Evolutionary conservation across 1,140 invertebrate species (phyloP), one percentile per base, ranked within the genome.

Genomic region (Dufourea novaeangliae): DNA sequence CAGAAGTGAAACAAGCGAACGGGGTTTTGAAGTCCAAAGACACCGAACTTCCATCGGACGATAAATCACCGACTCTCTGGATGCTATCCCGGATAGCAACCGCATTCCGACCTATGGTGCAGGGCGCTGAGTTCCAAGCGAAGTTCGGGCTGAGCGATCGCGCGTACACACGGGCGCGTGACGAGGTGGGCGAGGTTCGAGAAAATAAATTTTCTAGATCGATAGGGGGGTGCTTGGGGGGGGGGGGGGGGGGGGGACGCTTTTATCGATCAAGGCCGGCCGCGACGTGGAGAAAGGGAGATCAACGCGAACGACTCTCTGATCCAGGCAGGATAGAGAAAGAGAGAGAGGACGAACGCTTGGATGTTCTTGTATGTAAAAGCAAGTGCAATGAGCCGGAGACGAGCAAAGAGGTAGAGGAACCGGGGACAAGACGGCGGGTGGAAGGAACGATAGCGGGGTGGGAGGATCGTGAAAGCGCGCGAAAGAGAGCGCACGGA

Each of bases 141-240:
- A 20, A 61, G 54, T 61, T 44, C 3, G 39, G 10, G 12, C 37
- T 34, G 39, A 29, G 12, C 22, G 22, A n/a, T 12, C 14, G 12
- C 34, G 20, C 32, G 1, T n/a, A n/a, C 17, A 50, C 27, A 41
- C 52, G 6, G 14, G 2, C 7, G 5, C 27, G 17, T 0, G 39
- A 27, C 64, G 64, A 59, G 29, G 73, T 75, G 64, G 73, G 57
- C 57, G 67, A 61, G 57, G 37, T 32, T 54, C 10, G 66, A 62
- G 74, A 62, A 71, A 71, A 77, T 77, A 77, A 77, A 77, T 77
- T 77, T n/a, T 77, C 75, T 54, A 68, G 67, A 71, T 71, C 68
- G 75, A 77, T 77, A 77, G 59, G 6, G 12, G 34, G 8, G 22
- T 0, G 4, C 17, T 17, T 7, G 2, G 17, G 34, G 25, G 34